Evolutionary conservation across 2,797 vertebrate genomes (phyloP), one percentile per base, ranked within the genome.

Genomic region (Gila robusta): DNA sequence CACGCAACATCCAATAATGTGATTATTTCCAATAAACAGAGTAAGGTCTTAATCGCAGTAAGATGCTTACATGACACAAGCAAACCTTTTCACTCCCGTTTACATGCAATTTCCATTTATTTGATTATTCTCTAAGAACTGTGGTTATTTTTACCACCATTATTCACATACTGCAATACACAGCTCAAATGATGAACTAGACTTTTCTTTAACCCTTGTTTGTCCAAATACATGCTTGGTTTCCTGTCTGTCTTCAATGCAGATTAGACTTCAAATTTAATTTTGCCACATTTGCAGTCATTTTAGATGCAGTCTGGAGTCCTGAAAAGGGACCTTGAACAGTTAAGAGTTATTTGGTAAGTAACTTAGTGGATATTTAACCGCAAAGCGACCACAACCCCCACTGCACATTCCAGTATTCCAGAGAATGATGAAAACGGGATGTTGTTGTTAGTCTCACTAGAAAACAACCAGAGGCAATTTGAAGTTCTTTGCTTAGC

Each of bases 401-500:
- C 56, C 56, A 52, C 28, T 14, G 32, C 81, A 64, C 44, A 47
- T 4, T 79, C 88, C 88, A 82, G 41, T 87, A 81, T 87, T 82
- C 79, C 83, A 86, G 71, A 86, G 71, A 67, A 85, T 64, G 28
- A 41, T 71, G 66, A 49, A 16, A 41, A 16, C 6, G 16, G 47
- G 32, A 64, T 56, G 74, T 67, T 76, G 76, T 72, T 87, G 44
- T 84, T 37, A 59, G 49, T 81, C 77, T 54, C 56, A 82, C 49
- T 90, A 54, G 37, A 84, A 70, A 84, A 67, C 77, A 82, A 70
- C 86, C 86, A 86, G 79, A 37, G 28, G 59, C 41, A 77, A 76
- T 35, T 16, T 78, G 69, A 69, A 79, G 62, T 44, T 74, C 35
- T 81, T 44, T 49, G 16, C 41, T 80, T 54, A 82, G 62, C 17